Evolutionary conservation across 1,140 invertebrate species (phyloP).

Genomic region (Brachionus sp.): DNA sequence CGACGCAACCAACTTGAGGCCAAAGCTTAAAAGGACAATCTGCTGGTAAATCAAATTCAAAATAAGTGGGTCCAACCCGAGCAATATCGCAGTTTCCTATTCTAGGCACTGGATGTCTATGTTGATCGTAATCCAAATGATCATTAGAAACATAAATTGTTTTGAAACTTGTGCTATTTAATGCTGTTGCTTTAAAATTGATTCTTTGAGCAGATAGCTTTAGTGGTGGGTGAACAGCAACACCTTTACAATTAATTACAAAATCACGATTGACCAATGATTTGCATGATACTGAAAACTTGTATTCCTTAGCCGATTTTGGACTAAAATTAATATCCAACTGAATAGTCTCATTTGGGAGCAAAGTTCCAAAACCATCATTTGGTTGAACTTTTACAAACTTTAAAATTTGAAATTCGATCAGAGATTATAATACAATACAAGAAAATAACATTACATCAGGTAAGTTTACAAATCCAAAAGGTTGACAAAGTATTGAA

Average conservation of each 20-base stretch:
- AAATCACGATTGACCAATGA: slow-evolving; percentile 50
- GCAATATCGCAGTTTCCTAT: slow-evolving; percentile 57
- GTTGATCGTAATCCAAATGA: slow-evolving; percentile 56
- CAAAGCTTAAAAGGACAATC: slow-evolving; percentile 55
- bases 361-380: slow-evolving; percentile 59
- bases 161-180: slow-evolving; percentile 54
- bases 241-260: slow-evolving; percentile 56
- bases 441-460: slow-evolving; percentile 52
- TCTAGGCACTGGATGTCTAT: slow-evolving; percentile 56
- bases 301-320: slow-evolving; percentile 55
- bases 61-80: slow-evolving; percentile 58
- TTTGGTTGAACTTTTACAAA: slow-evolving; percentile 59
- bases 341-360: slow-evolving; percentile 57
- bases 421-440: neutral
- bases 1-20: slow-evolving; percentile 58
- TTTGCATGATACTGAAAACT: slow-evolving; percentile 56
- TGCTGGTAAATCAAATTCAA: slow-evolving; percentile 57
- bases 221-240: slow-evolving; percentile 57
- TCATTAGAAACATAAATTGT: slow-evolving; percentile 55
- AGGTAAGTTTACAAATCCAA: slow-evolving; percentile 58
- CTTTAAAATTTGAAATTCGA: slow-evolving; percentile 48
- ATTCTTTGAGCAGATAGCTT: slow-evolving; percentile 57
- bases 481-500: slow-evolving; percentile 59
- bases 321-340: slow-evolving; percentile 59
- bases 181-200: slow-evolving; percentile 55